These are phyloP conservation scores for Rousettus leschenaultii DNA, from an alignment of 2,113 vertebrate genomes.

Conservation along the genomic window DNA sequence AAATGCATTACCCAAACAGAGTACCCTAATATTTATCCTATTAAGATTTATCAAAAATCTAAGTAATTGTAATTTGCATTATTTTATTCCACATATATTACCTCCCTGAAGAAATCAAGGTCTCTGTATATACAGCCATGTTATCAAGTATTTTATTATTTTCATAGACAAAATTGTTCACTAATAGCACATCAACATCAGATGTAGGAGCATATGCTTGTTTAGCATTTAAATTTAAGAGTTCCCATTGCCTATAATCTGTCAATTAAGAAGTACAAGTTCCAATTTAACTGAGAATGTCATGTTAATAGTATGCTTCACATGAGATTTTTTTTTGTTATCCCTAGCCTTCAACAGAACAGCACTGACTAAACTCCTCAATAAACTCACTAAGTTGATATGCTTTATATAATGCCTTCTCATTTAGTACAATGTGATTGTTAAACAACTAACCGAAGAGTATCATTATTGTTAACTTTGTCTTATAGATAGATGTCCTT, in stretches of 20 bases:
- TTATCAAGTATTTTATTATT: conserved; percentile 52
- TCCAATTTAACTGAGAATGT: conserved; percentile 43
- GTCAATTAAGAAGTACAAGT: conserved; percentile 39
- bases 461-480: not conserved
- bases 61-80: conserved; percentile 10
- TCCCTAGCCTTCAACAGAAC: not conserved
- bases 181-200: conserved; percentile 20
- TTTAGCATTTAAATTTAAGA: conserved; percentile 38
- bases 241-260: conserved; percentile 29
- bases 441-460: not conserved
- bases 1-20: conserved; percentile 70
- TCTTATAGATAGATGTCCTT: not conserved
- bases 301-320: conserved; percentile 6
- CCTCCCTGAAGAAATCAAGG: conserved; percentile 24
- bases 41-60: conserved; percentile 43
- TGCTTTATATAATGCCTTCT: not conserved
- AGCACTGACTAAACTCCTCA: not conserved
- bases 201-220: not conserved
- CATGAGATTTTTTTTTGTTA: conserved; percentile 33
- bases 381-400: not conserved
- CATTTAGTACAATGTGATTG: not conserved
- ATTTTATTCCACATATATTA: not conserved
- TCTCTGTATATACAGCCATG: not conserved
- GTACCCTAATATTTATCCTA: conserved; percentile 26
- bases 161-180: conserved; percentile 38